Base-by-base conservation (phyloP, 2,113 vertebrate genomes). In the Sapajus apella region DNA sequence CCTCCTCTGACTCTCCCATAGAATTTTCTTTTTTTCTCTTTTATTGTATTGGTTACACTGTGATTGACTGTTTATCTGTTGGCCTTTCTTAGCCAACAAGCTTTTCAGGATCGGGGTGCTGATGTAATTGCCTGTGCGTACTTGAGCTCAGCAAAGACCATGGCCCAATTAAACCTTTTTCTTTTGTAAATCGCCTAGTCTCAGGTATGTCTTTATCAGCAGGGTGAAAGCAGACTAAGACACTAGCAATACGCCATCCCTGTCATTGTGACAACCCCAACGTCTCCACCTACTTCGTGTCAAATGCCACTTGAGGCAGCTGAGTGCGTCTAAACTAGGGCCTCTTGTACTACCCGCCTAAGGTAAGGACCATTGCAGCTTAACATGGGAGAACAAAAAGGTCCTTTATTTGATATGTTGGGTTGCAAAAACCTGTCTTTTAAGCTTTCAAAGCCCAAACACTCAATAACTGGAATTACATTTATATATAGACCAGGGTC, bases 41-140 rank as follows among this genome's bases (percentile, higher is more conserved):
- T 11, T 37, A 37, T 7, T 52, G 2, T 18, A 6, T 13, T 47
- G 61, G 17, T 52, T n/a, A 72, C 9, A 14, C 8, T 16, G 10
- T 40, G 58, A 70, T 9, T 58, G 7, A 37, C 50, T 37, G 5
- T 30, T 83, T 50, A 21, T 47, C 76, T 64, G 6, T 30, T 8
- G 58, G 30, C 50, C 20, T 86, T 16, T 25, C 1, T 40, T 27
- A 52, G 21, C 35, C 72, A 40, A 37, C 2, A 70, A 84, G 27
- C 17, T 32, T 18, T 40, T 55, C 45, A 32, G 72, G 16, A 30
- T 6, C 12, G 79, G 25, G 20, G 55, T 21, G 27, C 17, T 91
- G 82, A 25, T 25, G 1, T 52, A 2, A 27, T 2, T 3, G 1
- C 35, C 2, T 25, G 6, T 0, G 0, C 3, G 3, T 2, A 9